These are phyloP conservation scores for Glaucomys volans DNA, from an alignment of 2,113 vertebrate genomes.

Conservation along the genomic window DNA sequence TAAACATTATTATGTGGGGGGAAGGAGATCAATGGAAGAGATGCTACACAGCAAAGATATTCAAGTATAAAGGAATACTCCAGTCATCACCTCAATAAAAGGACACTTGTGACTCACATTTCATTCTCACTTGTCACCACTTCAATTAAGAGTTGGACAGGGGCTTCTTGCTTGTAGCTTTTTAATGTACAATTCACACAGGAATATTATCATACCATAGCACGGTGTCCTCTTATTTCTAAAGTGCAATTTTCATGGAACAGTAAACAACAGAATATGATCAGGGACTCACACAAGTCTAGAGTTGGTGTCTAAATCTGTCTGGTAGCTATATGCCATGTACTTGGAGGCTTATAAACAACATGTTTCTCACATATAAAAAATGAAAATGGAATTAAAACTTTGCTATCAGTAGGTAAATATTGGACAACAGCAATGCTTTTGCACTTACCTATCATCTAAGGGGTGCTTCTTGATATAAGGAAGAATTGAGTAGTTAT, in stretches of 20 bases:
- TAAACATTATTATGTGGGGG: not conserved
- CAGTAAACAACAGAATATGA: not conserved
- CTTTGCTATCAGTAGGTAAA: not conserved
- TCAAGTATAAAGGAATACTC: not conserved
- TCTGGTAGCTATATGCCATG: not conserved
- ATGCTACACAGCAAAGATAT: not conserved
- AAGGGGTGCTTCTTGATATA: not conserved
- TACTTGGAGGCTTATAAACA: not conserved
- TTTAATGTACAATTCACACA: not conserved
- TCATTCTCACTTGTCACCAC: not conserved
- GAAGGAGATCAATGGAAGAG: not conserved
- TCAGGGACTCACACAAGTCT: not conserved
- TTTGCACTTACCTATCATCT: not conserved
- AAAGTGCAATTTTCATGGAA: accelerated
- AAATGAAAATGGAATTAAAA: not conserved
- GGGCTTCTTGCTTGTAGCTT: not conserved
- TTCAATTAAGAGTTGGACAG: not conserved
- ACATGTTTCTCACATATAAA: not conserved
- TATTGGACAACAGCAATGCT: not conserved
- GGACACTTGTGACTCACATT: not conserved
- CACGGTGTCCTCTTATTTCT: not conserved
- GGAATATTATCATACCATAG: not conserved
- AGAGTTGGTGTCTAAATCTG: not conserved
- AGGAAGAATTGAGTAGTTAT: not conserved
- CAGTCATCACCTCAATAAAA: not conserved